Evolutionary conservation across 64 coral and sea anemone species (phyloP), one percentile per base, ranked within the genome.

Genomic region (Porites lutea): DNA sequence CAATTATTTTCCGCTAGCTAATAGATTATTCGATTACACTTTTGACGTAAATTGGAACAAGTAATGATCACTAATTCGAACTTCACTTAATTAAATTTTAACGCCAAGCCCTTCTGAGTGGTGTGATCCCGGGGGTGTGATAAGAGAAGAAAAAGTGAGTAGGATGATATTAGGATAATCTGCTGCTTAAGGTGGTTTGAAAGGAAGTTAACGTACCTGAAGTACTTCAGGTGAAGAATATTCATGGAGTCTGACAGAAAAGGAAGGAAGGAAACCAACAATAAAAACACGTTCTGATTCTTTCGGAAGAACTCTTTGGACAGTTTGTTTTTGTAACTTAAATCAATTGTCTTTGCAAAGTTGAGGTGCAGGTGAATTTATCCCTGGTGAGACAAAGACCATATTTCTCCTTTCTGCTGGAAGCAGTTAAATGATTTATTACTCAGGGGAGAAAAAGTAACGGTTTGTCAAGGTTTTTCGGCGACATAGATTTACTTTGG

Each of bases 21-120:
- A 84, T 51, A 84, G 45, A 84, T 68, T 47, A 68, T 50, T 52
- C 13, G 37, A 84, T 84, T 84, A 21, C 52, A 4, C 6, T 18
- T 47, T 50, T 84, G 81, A 64, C 63, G 81, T 52, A 69, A 13
- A 46, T 84, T 66, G 12, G 27, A 84, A 69, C 61, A 68, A 84
- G 65, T 82, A 82, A 65, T 22, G 27, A 8, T 67, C 81, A 13
- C 15, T 84, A 68, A 84, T 84, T 84, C 2, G 18, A 84, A 51
- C 63, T 84, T 49, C 15, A 69, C 61, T 69, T 52, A 68, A 84
- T 84, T 84, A 84, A 84, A 84, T 16, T 84, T 68, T 80, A 64
- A 84, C 67, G 52, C 63, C 48, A 23, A 14, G 16, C 47, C 52
- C 62, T 84, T 46, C 7, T 10, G 47, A 14, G 47, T 64, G 52